Percentiles rank a stretch among this genome's conserved stretches.
Conservation (phyloP, 2,888 invertebrate species). For the Capitulum mitella region DNA sequence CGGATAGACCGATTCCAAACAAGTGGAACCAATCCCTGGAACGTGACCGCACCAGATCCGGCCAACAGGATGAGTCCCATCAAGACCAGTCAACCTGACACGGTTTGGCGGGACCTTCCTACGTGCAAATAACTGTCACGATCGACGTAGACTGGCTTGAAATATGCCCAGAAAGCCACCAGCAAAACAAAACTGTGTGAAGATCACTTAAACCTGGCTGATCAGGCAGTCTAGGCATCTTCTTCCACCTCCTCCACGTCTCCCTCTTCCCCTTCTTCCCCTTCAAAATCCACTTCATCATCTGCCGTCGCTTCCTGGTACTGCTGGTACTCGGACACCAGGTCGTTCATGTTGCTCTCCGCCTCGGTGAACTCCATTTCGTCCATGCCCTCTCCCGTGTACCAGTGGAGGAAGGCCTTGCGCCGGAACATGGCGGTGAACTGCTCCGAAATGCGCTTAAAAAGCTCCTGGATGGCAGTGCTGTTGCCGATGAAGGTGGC, state of each 20-base stretch:
- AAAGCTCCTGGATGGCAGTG: constrained; percentile 86
- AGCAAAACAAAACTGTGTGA: no score
- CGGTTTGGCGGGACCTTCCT: no score
- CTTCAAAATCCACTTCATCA: constrained; percentile 37
- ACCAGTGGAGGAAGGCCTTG: constrained; percentile 34
- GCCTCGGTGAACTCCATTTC: constrained; percentile 54
- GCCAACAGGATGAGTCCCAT: no score
- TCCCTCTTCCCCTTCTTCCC: background rate
- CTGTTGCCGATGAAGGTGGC: constrained; percentile 91
- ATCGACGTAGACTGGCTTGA: no score
- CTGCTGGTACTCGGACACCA: constrained; percentile 45
- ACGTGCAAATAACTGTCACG: no score
- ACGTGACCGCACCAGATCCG: no score
- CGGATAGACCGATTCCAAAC: no score
- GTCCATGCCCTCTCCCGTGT: constrained; percentile 45
- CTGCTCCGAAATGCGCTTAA: constrained; percentile 85
- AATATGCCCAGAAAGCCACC: no score
- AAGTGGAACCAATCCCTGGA: no score
- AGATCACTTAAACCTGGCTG: no score
- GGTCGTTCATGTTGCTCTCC: constrained; percentile 59
- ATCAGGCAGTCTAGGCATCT: no score
- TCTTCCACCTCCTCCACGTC: background rate
- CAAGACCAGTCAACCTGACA: no score
- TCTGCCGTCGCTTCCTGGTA: constrained; percentile 43
- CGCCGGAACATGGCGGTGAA: constrained; percentile 58